Conservation (phyloP, 2,888 invertebrate genomes). For the Allolobophora icterica region DNA sequence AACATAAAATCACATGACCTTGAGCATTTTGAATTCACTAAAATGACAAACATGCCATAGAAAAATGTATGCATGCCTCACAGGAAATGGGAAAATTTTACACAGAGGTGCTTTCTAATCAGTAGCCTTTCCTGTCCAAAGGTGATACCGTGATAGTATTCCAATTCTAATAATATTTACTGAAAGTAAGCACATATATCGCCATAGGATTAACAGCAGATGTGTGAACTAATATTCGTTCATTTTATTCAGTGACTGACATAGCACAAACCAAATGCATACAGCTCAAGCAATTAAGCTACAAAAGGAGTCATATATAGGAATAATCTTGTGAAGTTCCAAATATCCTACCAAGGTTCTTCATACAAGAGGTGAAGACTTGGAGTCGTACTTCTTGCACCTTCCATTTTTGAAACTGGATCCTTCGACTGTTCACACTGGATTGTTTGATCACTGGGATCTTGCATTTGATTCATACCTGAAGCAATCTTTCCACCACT, state of each 20-base stretch:
- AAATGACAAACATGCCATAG: neutral
- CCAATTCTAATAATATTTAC: neutral
- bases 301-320: neutral
- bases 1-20: neutral
- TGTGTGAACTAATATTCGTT: neutral
- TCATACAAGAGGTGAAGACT: conserved; percentile 23
- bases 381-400: neutral
- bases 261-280: neutral
- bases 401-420: neutral
- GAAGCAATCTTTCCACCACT: conserved; percentile 20
- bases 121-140: conserved; percentile 8
- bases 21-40: neutral
- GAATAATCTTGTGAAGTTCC: neutral
- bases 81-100: neutral
- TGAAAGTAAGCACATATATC: neutral
- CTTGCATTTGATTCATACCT: neutral
- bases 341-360: conserved; percentile 23
- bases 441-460: neutral
- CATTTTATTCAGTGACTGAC: neutral
- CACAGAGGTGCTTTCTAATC: no score
- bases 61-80: neutral
- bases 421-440: neutral
- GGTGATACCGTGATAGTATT: conserved; percentile 17
- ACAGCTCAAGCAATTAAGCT: no score
- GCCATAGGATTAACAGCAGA: neutral